Evolutionary conservation across 2,113 vertebrate species (phyloP), one percentile per base, ranked within the genome.

Genomic region (Burhinus oedicnemus): DNA sequence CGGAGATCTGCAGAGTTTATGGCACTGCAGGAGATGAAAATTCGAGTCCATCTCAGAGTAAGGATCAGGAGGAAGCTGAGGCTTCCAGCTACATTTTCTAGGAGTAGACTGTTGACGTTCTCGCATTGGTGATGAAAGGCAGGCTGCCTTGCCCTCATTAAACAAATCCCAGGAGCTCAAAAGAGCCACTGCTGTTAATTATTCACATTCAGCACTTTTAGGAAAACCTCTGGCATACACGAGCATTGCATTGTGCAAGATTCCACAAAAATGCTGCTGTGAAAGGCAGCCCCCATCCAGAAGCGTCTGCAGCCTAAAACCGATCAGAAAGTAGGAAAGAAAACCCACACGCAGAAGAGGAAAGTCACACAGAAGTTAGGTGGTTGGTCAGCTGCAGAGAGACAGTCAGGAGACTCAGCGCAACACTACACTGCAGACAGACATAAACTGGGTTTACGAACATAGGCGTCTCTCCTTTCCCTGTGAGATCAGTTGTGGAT

Each of bases 371-470:
- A 62, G 13, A 27, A 65, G 54, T 49, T 52, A 11, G 3, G 1
- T 0, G 30, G 18, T 1, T 5, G 16, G 9, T 34, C 32, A 52
- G 78, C 49, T 49, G 49, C 61, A n/a, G 22, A 14, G 23, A 52
- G 61, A 36, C n/a, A 54, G 7, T 10, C 55, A 11, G 11, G 11
- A 19, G 65, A 21, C 29, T 36, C 14, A 0, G 15, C 3, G 5
- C 74, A 45, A 8, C 12, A 0, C 49, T 9, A 3, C 0, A 0
- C 62, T 12, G 34, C 74, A 60, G 16, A 7, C 29, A 61, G 19
- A 72, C 6, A 21, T 6, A 36, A 62, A 38, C 14, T 0, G 15
- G 9, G 21, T 8, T 42, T 15, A 15, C 2, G 26, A 65, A 20
- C 8, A 12, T 1, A 1, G 0, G 2, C 14, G 5, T 26, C 61